phyloP scores from a whole-genome alignment of 2,888 invertebrate genomes.

The Anorthoa munda region DNA sequence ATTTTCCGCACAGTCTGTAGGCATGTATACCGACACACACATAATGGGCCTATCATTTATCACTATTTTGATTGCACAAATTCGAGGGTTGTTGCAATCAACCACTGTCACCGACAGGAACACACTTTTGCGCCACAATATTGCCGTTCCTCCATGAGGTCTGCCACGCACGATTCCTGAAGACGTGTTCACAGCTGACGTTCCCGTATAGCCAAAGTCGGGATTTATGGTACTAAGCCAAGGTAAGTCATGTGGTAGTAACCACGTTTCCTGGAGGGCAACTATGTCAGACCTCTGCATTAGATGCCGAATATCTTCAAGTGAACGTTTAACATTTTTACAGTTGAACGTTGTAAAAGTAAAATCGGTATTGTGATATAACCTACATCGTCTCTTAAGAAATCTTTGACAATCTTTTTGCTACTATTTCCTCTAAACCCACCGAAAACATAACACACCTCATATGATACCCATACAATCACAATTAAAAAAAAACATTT shows the following conservation, averaged over 20 bases:
- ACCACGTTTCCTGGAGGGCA: neutral
- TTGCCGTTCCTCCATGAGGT: neutral
- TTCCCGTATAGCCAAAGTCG: neutral
- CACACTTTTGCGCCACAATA: conserved; percentile 2
- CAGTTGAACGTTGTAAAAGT: neutral
- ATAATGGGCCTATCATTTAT: neutral
- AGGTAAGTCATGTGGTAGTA: neutral
- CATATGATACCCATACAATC: too few relatives aligned
- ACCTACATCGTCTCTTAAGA: too few relatives aligned
- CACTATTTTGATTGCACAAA: neutral
- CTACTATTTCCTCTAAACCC: too few relatives aligned
- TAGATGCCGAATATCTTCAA: neutral
- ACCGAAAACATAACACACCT: too few relatives aligned
- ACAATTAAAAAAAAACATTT: too few relatives aligned
- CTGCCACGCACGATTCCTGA: neutral
- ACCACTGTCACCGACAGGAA: neutral
- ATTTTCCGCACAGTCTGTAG: too few relatives aligned
- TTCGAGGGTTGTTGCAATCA: neutral
- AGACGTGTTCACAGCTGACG: neutral
- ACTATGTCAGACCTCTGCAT: neutral
- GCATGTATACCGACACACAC: neutral
- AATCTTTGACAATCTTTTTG: too few relatives aligned
- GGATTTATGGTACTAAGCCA: too few relatives aligned
- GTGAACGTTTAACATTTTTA: neutral
- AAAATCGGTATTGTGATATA: too few relatives aligned